Conservation (phyloP, 2,888 invertebrate species). For the Cheilosia vernalis region DNA sequence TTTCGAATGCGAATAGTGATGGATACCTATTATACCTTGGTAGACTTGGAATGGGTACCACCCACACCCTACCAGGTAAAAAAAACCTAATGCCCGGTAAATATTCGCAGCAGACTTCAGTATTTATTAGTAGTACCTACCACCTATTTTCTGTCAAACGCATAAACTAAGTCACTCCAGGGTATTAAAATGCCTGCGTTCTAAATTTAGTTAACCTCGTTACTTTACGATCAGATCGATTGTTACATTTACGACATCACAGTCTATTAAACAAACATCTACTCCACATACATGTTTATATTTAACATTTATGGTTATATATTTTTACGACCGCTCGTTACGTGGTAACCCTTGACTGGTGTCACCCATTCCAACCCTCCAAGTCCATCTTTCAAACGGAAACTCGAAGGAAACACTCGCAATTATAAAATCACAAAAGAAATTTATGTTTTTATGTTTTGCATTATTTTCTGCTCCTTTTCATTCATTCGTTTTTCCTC, state of each 20-base stretch:
- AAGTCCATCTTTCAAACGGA: conserved; percentile 28
- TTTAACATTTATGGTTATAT: conserved; percentile 6
- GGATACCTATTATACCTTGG: too few species aligned
- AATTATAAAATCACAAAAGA: conserved; percentile 74
- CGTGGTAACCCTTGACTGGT: conserved; percentile 61
- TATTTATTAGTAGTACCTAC: neutral
- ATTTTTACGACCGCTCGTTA: conserved; percentile 11
- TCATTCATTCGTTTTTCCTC: conserved; percentile 47
- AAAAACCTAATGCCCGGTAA: too few species aligned
- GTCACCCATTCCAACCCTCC: conserved; percentile 1
- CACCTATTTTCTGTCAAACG: neutral
- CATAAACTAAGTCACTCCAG: neutral
- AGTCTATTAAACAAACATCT: conserved; percentile 1
- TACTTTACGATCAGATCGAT: conserved; percentile 14
- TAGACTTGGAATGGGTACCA: too few species aligned
- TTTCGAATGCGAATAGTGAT: too few species aligned
- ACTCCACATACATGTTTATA: neutral
- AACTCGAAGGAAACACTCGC: conserved; percentile 71
- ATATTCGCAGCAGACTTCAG: neutral
- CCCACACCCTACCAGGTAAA: too few species aligned
- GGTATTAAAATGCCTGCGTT: neutral
- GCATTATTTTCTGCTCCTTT: conserved; percentile 6
- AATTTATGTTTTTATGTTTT: conserved; percentile 60
- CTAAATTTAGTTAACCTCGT: neutral
- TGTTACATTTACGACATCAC: conserved; percentile 14